Percentiles rank a stretch among this genome's conserved stretches.
phyloP scores from a whole-genome alignment of 2,113 vertebrate genomes.

The Peromyscus polionotus region DNA sequence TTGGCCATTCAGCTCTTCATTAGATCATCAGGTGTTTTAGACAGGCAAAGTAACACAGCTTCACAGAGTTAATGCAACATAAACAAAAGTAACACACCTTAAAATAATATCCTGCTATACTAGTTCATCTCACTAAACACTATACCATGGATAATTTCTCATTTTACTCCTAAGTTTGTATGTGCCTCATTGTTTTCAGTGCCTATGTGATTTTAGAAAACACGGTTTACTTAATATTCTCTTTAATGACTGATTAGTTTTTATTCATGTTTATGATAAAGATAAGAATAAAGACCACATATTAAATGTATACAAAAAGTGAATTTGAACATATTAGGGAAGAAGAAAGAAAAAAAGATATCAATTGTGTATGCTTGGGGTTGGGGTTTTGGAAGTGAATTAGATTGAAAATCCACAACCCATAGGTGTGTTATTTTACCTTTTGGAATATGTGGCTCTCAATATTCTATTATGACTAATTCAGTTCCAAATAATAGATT shows the following conservation, averaged over 20 bases:
- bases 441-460: not conserved
- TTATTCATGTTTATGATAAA: conserved; percentile 4
- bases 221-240: not conserved
- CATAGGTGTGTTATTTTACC: not conserved
- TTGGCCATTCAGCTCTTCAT: too few species aligned
- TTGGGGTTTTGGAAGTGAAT: not conserved
- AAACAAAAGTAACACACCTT: too few species aligned
- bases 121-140: not conserved
- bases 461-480: not conserved
- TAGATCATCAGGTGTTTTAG: too few species aligned
- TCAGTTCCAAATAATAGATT: not conserved
- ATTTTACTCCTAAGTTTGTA: not conserved
- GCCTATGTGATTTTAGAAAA: not conserved
- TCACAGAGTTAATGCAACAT: too few species aligned
- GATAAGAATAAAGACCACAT: not conserved
- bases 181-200: not conserved
- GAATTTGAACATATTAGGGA: not conserved
- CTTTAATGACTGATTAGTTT: not conserved
- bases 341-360: not conserved
- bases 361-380: not conserved
- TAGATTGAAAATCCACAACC: not conserved
- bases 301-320: conserved; percentile 19
- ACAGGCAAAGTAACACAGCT: too few species aligned
- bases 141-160: not conserved
- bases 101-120: too few species aligned